Evolutionary conservation across 2,888 invertebrate species (phyloP), one percentile per base, ranked within the genome.

Genomic region (Asteroscopus sphinx): DNA sequence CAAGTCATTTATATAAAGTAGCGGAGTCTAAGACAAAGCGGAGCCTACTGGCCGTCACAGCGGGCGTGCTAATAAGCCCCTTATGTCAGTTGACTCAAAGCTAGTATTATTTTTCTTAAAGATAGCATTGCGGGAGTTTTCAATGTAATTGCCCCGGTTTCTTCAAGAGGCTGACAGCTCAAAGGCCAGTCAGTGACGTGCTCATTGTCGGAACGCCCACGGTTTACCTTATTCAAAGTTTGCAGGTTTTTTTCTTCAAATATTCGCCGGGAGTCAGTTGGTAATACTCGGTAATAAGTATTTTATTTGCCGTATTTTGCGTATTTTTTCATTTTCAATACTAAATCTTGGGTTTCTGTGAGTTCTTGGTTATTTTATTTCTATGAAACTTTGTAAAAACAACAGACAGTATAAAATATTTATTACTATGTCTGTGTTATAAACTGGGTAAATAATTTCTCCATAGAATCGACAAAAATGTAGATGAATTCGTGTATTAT

Each of bases 91-190:
- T 83, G 84, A 82, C 79, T 86, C 87, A 87, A 85, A 84, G 84
- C 82, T 88, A 81, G 88, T 83, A 89, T 90, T 90, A 89, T 92
- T 91, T 91, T 92, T 93, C 87, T 90, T 79, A 85, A 87, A 91
- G 92, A 92, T 91, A 93, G 89, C 91, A 85, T 87, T 89, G 92
- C 89, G 82, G 84, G 87, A 87, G 87, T 88, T 92, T 93, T 91
- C 93, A 91, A 91, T 93, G 91, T 93, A 94, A 93, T 94, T 93
- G 93, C 93, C 92, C 93, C 87, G 91, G 90, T 93, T 92, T 81
- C 92, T 93, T 93, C 91, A 92, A 89, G 87, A 75, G 82, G 63
- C 85, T 93, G 94, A 94, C 93, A 94, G 90, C 92, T 94, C 92
- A 94, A 94, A 94, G 92, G 92, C 81, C 87, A 84, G 85, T 77